Percentiles rank a stretch among this genome's conserved stretches.
phyloP scores from a whole-genome alignment of 2,888 invertebrate genomes.

The Lagria hirta region DNA sequence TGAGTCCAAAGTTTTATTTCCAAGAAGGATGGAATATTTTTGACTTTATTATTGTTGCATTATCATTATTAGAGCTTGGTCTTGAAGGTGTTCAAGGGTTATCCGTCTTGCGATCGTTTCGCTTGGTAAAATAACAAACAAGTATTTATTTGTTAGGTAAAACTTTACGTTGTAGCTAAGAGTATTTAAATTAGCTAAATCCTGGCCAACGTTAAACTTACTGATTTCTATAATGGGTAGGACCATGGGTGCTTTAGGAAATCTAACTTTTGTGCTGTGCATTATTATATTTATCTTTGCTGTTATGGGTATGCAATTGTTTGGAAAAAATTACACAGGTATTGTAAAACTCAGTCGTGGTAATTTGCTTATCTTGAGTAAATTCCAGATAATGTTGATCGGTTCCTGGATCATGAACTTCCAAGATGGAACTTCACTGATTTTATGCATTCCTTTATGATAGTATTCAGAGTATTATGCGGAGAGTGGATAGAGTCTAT shows the following conservation, averaged over 20 bases:
- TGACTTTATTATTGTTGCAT: slow-evolving; percentile 95
- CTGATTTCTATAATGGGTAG: slow-evolving; percentile 98
- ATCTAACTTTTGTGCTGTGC: slow-evolving; percentile 95
- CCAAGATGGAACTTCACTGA: slow-evolving; percentile 98
- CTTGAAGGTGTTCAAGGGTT: slow-evolving; percentile 94
- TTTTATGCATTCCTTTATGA: slow-evolving; percentile 99
- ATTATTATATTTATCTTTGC: slow-evolving; percentile 99
- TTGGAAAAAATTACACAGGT: slow-evolving; percentile 92
- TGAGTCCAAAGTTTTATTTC: slow-evolving; percentile 97
- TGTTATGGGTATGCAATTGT: slow-evolving; percentile 99
- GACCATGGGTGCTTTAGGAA: slow-evolving; percentile 97
- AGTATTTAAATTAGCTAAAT: slow-evolving; percentile 98
- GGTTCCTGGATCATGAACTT: slow-evolving; percentile 80
- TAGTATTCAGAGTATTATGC: slow-evolving; percentile 96
- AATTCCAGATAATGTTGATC: slow-evolving; percentile 65
- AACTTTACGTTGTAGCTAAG: slow-evolving; percentile 72
- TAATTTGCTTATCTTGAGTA: slow-evolving; percentile 2
- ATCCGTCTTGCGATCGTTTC: slow-evolving; percentile 95
- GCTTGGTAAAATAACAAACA: slow-evolving; percentile 75
- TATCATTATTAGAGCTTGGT: slow-evolving; percentile 91
- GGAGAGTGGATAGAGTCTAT: slow-evolving; percentile 99
- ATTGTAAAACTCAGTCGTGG: slow-evolving; percentile 5
- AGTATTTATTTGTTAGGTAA: background rate
- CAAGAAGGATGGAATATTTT: slow-evolving; percentile 99
- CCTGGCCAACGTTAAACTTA: slow-evolving; percentile 98